Base-by-base conservation (phyloP, 2,888 invertebrate genomes). In the Macrosiphum euphorbiae region DNA sequence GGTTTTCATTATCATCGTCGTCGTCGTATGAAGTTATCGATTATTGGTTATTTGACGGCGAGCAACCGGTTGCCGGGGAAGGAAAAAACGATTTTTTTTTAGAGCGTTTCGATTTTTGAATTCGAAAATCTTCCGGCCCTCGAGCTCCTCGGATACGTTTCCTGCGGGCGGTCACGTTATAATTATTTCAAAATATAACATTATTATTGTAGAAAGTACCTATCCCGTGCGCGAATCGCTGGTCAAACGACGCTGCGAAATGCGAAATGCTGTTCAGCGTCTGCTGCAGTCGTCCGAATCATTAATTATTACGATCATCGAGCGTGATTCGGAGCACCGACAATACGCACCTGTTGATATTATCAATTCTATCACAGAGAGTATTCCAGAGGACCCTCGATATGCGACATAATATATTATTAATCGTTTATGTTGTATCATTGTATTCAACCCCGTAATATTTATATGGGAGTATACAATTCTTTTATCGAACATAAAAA, bases 1-100 rank as follows among this genome's bases (percentile, higher is more conserved):
- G 88, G 58, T 88, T 88, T 88, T 58, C 58, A 44, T 89, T 58
- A 58, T 58, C 88, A 44, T 44, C 44, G 89, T 10, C 44, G 26
- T 85, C 35, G 24, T 44, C 41, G 11, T n/a, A 26, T 10, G 1
- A 61, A 11, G 67, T 35, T 78, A 78, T 78, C 35, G 78, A 78
- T 78, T 35, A 78, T 35, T 20, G 78, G 78, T 78, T 35, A 35
- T 35, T 16, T 28, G 78, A 16, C 67, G 61, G 28, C 26, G 67
- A 26, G 86, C 86, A 47, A 86, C 86, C 86, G 86, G 86, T 86
- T 86, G 86, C 13, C 78, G 78, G 35, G 78, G 16, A 35, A 78
- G 35, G 35, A 78, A 78, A 20, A 78, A 20, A 7, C 20, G 11
- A 1, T 44, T 44, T 86, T 86, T 44, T 85, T 86, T 44, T 84